Percentiles rank a stretch among this genome's conserved stretches.
These are phyloP conservation scores for Leptosomus discolor DNA, from an alignment of 2,113 vertebrate species.

Conservation along the genomic window DNA sequence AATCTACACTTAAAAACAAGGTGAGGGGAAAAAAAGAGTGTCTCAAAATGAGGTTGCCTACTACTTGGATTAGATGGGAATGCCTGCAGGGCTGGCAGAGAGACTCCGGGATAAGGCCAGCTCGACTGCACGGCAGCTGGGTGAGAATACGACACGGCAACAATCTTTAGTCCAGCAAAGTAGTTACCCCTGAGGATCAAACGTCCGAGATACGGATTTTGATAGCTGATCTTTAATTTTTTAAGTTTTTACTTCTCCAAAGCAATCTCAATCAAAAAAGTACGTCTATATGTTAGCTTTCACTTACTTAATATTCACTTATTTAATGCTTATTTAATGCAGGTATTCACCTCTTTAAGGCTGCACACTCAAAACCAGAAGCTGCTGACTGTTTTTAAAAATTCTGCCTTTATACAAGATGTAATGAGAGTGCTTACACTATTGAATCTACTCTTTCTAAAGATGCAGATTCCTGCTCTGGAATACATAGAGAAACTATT, in stretches of 20 bases:
- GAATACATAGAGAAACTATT: not conserved
- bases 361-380: not conserved
- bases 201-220: rapidly evolving
- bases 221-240: not conserved
- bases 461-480: not conserved
- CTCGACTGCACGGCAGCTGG: not conserved
- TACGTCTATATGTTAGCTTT: not conserved
- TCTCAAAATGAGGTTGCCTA: not conserved
- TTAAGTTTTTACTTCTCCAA: not conserved
- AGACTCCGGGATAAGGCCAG: not conserved
- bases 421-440: not conserved
- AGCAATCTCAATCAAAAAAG: not conserved
- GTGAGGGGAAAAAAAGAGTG: rapidly evolving
- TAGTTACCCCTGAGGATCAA: not conserved
- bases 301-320: not conserved
- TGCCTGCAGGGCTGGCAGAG: not conserved
- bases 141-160: not conserved
- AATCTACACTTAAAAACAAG: not conserved
- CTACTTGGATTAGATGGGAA: not conserved
- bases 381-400: not conserved
- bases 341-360: too few relatives aligned
- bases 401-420: not conserved
- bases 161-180: not conserved
- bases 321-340: too few relatives aligned
- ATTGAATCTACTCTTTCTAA: not conserved